Conservation (phyloP, 1,140 invertebrate species). For the Hycleus phaleratus region DNA sequence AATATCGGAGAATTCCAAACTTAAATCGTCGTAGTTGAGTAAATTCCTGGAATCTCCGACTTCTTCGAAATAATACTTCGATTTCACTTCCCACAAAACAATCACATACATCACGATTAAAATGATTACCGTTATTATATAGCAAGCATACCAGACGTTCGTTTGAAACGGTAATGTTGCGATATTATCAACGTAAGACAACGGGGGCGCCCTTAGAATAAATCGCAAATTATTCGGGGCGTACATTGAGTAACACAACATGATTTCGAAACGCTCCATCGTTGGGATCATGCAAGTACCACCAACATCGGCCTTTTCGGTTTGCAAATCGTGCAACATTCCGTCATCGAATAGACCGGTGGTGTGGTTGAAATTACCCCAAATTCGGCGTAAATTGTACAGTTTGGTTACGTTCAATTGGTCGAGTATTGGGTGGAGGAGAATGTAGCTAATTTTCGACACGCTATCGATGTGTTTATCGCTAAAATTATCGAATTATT, state of each 20-base stretch:
- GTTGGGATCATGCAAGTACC: neutral
- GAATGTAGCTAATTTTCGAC: slow-evolving; percentile 49
- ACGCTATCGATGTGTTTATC: slow-evolving; percentile 48
- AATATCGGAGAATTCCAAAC: slow-evolving; percentile 40
- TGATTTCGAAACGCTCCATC: slow-evolving; percentile 17
- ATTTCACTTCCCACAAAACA: slow-evolving; percentile 20
- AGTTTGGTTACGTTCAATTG: slow-evolving; percentile 47
- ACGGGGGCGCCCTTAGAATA: slow-evolving; percentile 52
- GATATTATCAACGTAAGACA: slow-evolving; percentile 55
- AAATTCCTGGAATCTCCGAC: neutral
- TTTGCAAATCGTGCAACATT: slow-evolving; percentile 42
- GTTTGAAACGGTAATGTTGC: slow-evolving; percentile 50
- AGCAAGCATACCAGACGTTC: slow-evolving; percentile 49
- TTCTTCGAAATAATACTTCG: neutral
- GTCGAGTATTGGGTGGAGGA: slow-evolving; percentile 43
- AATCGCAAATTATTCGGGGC: slow-evolving; percentile 48
- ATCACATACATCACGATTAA: slow-evolving; percentile 18
- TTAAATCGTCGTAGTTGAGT: slow-evolving; percentile 23
- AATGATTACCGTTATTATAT: slow-evolving; percentile 30
- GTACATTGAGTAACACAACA: slow-evolving; percentile 48
- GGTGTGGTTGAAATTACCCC: slow-evolving; percentile 40
- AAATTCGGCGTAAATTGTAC: slow-evolving; percentile 41
- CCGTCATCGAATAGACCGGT: slow-evolving; percentile 43
- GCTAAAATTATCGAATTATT: slow-evolving; percentile 27
- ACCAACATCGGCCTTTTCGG: neutral